A percentile compares a stretch with the other conserved stretches of the same genome.
Evolutionary conservation across 2,888 invertebrate species (phyloP).

Genomic region (Odontothrips loti): DNA sequence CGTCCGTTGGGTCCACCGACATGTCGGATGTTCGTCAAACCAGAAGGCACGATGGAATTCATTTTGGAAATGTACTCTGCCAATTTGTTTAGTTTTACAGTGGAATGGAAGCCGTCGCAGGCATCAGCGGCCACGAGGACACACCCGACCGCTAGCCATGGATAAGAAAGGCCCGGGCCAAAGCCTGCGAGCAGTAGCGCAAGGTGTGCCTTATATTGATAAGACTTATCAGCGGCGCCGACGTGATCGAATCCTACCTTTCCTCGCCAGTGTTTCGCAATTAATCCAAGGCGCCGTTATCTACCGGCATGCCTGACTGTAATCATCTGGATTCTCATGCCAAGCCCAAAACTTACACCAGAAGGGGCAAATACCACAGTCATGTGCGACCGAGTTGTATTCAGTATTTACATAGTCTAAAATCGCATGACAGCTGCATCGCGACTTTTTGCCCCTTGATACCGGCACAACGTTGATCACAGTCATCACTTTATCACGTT

Average conservation of each 20-base stretch:
- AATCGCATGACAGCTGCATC: no score
- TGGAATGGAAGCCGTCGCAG: not conserved
- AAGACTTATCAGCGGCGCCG: not conserved
- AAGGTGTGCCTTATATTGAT: not conserved
- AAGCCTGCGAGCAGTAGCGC: not conserved
- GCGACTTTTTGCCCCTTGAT: no score
- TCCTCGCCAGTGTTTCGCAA: not conserved
- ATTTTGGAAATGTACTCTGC: no score
- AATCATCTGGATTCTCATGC: not conserved
- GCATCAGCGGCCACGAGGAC: not conserved
- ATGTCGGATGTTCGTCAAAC: no score
- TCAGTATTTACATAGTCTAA: no score
- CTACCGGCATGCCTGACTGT: not conserved
- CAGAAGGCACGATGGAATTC: no score
- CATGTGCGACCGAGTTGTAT: not conserved
- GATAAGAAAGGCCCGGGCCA: not conserved
- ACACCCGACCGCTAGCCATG: not conserved
- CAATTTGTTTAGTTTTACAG: no score
- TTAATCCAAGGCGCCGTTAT: constrained; percentile 5
- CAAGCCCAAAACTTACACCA: not conserved
- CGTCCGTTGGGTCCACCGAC: no score
- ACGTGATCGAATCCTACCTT: not conserved
- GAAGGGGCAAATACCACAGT: not conserved
- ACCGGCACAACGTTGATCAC: no score
- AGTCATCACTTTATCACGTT: no score